A percentile compares a stretch with the other conserved stretches of the same genome.
Conservation (phyloP, 1,140 invertebrate genomes). For the Drosophila repleta region DNA sequence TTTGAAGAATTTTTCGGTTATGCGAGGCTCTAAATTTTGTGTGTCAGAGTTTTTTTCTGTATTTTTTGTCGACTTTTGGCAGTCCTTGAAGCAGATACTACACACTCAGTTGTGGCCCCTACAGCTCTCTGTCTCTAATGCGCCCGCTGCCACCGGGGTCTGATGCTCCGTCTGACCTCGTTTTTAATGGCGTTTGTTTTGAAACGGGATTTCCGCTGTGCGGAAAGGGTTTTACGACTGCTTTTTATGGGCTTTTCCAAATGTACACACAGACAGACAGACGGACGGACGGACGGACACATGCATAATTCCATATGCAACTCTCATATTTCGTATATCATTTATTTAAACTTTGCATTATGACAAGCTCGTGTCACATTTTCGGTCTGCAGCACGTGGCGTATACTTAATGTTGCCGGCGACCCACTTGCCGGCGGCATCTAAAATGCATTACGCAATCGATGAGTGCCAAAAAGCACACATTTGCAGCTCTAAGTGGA, state of each 20-base stretch:
- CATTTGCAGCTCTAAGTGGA: conserved; percentile 11
- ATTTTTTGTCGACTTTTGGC: conserved; percentile 54
- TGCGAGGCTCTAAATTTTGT: conserved; percentile 34
- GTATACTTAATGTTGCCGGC: conserved; percentile 66
- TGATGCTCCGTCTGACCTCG: conserved; percentile 72
- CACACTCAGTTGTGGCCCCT: conserved; percentile 23
- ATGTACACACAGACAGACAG: conserved; percentile 42
- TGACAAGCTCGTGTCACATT: conserved; percentile 57
- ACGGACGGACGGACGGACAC: neutral
- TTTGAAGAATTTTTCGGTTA: conserved; percentile 47
- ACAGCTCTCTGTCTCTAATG: neutral
- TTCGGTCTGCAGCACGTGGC: conserved; percentile 55
- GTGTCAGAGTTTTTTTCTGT: conserved; percentile 56
- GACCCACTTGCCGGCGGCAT: conserved; percentile 41
- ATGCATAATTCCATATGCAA: conserved; percentile 28
- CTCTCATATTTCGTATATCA: conserved; percentile 49
- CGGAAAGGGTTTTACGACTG: conserved; percentile 81
- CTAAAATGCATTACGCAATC: conserved; percentile 60
- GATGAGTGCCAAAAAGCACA: conserved; percentile 18
- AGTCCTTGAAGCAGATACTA: conserved; percentile 64
- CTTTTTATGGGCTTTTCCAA: conserved; percentile 74
- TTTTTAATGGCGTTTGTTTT: conserved; percentile 83
- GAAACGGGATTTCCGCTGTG: conserved; percentile 79
- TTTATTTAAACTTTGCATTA: conserved; percentile 80
- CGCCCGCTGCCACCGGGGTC: conserved; percentile 30